phyloP scores from a whole-genome alignment of 2,888 invertebrate species.

The Eutolmus rufibarbis region DNA sequence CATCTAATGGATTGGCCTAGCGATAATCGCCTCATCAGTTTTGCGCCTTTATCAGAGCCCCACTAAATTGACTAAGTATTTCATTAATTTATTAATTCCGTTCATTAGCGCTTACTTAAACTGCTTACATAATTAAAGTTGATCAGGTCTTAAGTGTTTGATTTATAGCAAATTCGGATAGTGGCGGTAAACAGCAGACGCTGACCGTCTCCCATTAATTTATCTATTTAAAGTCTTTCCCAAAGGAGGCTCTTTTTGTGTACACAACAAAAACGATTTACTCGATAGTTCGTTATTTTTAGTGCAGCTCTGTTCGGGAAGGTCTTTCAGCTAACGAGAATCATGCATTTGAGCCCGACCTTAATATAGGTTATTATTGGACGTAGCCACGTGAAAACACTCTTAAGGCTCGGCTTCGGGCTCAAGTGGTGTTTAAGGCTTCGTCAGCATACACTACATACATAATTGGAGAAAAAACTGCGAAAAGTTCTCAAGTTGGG shows the following conservation, averaged over 20 bases:
- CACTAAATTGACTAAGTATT: neutral
- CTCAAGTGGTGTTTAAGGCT: neutral
- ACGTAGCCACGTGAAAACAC: neutral
- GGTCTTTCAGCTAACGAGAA: neutral
- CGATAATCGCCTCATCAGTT: neutral
- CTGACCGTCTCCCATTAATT: slow-evolving; percentile 4
- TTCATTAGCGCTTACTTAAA: neutral
- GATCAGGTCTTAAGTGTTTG: slow-evolving; percentile 6
- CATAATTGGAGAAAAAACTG: neutral
- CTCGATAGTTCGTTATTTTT: neutral
- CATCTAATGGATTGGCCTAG: neutral
- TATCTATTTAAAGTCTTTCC: neutral
- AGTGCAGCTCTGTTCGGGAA: neutral
- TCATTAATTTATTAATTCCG: slow-evolving; percentile 15
- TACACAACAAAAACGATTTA: neutral
- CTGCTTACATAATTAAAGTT: slow-evolving; percentile 8
- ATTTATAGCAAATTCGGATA: slow-evolving; percentile 8
- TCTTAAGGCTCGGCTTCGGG: neutral
- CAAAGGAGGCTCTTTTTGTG: neutral
- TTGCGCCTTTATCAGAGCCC: neutral
- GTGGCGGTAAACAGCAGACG: neutral
- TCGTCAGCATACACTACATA: neutral
- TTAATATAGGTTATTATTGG: neutral
- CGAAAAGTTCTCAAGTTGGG: neutral
- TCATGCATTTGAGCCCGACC: neutral